A percentile compares a stretch with the other conserved stretches of the same genome.
These are phyloP conservation scores for Trichacis sp. DNA, from an alignment of 2,888 invertebrate species.

Conservation along the genomic window DNA sequence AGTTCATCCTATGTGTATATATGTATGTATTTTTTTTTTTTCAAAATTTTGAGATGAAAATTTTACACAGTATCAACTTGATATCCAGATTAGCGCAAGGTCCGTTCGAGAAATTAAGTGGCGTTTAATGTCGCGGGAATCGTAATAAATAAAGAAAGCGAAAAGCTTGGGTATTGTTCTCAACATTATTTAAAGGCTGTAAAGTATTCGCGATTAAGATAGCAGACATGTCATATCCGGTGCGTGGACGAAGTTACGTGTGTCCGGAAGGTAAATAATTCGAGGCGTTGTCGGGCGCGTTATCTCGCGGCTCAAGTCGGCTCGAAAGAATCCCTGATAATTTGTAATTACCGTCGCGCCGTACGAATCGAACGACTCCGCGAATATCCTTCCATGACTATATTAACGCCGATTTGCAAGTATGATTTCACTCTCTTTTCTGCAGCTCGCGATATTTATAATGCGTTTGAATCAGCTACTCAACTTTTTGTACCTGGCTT, in stretches of 20 bases:
- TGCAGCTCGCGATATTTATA: not conserved
- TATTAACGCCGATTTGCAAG: slow-evolving; percentile 63
- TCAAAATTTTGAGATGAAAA: too few relatives aligned
- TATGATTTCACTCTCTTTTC: slow-evolving; percentile 51
- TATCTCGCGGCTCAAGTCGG: slow-evolving; percentile 48
- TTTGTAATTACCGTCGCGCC: slow-evolving; percentile 58
- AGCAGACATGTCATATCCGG: slow-evolving; percentile 45
- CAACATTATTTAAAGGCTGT: slow-evolving; percentile 22
- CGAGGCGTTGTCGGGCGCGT: slow-evolving; percentile 40
- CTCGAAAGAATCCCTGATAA: slow-evolving; percentile 56
- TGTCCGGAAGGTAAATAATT: slow-evolving; percentile 57
- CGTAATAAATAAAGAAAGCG: slow-evolving; percentile 13
- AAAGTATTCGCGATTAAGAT: slow-evolving; percentile 36
- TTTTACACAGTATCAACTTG: too few relatives aligned
- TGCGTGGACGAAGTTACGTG: slow-evolving; percentile 46
- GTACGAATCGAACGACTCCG: slow-evolving; percentile 49
- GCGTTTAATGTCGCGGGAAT: slow-evolving; percentile 19
- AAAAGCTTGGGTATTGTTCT: slow-evolving; percentile 14
- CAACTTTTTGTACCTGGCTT: too few relatives aligned
- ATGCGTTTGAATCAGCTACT: slow-evolving; percentile 6
- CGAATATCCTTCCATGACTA: slow-evolving; percentile 57
- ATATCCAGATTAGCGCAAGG: not conserved
- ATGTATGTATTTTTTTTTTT: too few relatives aligned
- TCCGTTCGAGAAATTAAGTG: slow-evolving; percentile 33
- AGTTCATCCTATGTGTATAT: too few relatives aligned